Conservation (phyloP, 2,797 vertebrate species). For the Coluber constrictor region DNA sequence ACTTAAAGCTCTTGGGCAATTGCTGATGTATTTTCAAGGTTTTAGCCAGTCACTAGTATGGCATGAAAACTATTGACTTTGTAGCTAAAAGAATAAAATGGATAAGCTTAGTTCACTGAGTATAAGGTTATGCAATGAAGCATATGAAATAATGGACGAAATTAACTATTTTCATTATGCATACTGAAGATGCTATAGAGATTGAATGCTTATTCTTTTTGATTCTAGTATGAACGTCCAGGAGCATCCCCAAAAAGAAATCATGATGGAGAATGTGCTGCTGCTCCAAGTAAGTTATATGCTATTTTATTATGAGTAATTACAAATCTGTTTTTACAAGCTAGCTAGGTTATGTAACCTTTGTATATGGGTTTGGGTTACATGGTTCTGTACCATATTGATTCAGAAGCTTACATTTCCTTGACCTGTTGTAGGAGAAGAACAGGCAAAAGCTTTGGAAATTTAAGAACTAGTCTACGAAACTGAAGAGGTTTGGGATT, state of each 20-base stretch:
- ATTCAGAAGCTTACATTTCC: background rate
- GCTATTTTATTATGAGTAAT: background rate
- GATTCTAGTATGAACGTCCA: conserved; percentile 82
- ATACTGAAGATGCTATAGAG: background rate
- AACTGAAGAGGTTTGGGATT: background rate
- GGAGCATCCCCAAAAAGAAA: conserved; percentile 90
- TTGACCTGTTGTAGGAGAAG: background rate
- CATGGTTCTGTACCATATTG: background rate
- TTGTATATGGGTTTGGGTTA: background rate
- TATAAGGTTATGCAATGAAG: background rate
- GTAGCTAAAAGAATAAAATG: background rate
- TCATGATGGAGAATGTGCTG: conserved; percentile 84
- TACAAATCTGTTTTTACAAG: background rate
- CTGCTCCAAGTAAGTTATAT: conserved; percentile 76
- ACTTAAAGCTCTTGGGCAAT: background rate
- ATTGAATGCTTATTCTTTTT: conserved; percentile 28
- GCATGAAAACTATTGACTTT: background rate
- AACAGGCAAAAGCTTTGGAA: background rate
- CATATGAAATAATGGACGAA: background rate
- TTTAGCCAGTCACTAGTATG: background rate
- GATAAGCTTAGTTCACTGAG: background rate
- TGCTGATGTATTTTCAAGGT: background rate
- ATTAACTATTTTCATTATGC: background rate
- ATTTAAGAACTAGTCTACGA: background rate
- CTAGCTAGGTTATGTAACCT: background rate